Conservation (phyloP, 2,888 invertebrate genomes). For the Eupithecia dodoneata region DNA sequence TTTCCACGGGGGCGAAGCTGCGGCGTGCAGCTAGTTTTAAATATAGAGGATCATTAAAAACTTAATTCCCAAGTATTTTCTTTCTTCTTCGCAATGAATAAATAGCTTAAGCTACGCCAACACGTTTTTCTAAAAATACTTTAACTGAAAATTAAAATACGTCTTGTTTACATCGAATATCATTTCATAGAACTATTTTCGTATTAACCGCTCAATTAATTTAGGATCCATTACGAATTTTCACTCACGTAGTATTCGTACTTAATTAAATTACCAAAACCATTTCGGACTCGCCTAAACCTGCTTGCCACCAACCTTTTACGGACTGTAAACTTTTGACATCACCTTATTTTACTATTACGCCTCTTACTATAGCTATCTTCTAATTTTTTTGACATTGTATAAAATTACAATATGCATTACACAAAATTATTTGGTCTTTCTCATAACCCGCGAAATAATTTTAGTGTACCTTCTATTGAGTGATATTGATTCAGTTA, state of each 20-base stretch:
- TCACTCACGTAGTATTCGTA: neutral
- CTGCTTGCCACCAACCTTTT: neutral
- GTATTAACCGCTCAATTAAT: constrained; percentile 7
- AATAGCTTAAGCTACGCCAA: neutral
- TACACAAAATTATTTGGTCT: too few species aligned
- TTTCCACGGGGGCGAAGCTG: too few species aligned
- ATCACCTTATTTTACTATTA: too few species aligned
- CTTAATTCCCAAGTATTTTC: neutral
- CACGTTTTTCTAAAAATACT: neutral
- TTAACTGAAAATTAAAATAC: neutral
- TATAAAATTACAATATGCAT: too few species aligned
- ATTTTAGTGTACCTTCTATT: neutral
- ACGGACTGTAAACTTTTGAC: too few species aligned
- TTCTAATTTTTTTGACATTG: too few species aligned
- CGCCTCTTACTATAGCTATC: too few species aligned
- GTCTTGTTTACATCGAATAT: neutral
- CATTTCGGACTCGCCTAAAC: neutral
- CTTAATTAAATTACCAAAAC: constrained; percentile 1
- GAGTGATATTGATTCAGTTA: constrained; percentile 5
- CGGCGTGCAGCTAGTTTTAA: neutral
- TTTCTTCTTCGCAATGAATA: neutral
- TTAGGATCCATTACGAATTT: constrained; percentile 9
- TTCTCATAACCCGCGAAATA: too few species aligned
- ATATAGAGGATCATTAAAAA: neutral
- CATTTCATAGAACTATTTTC: neutral